A percentile compares a stretch with the other conserved stretches of the same genome.
Conservation (phyloP, 2,888 invertebrate species). For the Saturnia pavonia region DNA sequence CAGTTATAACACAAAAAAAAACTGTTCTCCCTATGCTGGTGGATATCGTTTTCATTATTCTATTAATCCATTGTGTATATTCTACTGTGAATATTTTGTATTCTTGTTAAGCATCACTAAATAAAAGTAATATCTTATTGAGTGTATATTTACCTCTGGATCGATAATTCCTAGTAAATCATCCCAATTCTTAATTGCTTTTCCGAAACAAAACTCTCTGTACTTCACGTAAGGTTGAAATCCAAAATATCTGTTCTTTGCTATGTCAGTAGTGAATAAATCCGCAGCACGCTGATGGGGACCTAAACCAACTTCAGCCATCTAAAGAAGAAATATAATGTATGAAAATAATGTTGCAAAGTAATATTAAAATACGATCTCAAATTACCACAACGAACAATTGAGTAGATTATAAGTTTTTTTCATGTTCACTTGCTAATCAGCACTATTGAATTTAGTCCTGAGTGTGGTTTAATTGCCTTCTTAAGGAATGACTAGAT, state of each 20-base stretch:
- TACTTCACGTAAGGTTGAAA: conserved; percentile 93
- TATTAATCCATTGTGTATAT: not conserved
- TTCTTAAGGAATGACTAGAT: no score
- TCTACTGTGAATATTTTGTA: not conserved
- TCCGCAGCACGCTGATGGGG: conserved; percentile 48
- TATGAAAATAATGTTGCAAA: not conserved
- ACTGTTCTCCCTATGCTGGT: not conserved
- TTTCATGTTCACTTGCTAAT: no score
- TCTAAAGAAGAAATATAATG: conserved; percentile 35
- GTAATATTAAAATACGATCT: no score
- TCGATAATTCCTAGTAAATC: conserved; percentile 42
- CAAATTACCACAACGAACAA: no score
- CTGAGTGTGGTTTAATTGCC: no score
- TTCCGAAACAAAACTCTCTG: conserved; percentile 89
- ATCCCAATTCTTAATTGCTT: conserved; percentile 78
- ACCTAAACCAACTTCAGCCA: conserved; percentile 50
- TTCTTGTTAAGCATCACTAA: not conserved
- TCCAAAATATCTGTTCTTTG: conserved; percentile 87
- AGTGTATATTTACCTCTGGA: conserved; percentile 45
- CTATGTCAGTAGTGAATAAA: conserved; percentile 48
- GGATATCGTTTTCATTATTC: no score
- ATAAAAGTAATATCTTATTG: not conserved
- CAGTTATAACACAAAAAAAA: conserved; percentile 1
- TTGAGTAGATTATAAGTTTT: no score
- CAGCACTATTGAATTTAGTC: no score